Base-by-base conservation (phyloP, 2,888 invertebrate species). In the Torymus tubicola region DNA sequence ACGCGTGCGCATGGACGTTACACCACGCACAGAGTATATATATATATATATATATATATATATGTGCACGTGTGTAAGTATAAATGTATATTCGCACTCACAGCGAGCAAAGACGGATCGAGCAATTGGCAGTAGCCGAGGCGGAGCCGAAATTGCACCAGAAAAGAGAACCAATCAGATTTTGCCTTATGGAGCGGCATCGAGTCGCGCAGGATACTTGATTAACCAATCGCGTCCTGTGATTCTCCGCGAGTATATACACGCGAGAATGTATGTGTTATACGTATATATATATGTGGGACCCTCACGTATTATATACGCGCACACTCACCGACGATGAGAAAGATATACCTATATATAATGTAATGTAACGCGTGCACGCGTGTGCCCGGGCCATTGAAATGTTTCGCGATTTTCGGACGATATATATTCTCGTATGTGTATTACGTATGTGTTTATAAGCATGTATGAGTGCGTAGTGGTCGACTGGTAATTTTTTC, bases 81-180 rank as follows among this genome's bases (percentile, higher is more conserved):
- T 79, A 75, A 64, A 74, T 63, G 78, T 71, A 72, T 72, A 78
- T 71, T 74, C 75, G 53, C 65, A 78, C 50, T 16, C 50, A 21
- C 14, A 52, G 21, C 18, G 64, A 13, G 18, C n/a, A 87, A 89
- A 89, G 88, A 88, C 87, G 86, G 85, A 86, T 85, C 83, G 86
- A 85, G 88, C 89, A 89, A 90, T 89, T 90, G 90, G 89, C 87
- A 87, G 87, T 86, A 84, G 86, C 31, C 86, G 85, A 89, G 88
- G 87, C 89, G 89, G 87, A 86, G 88, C 86, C 88, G 87, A 87
- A 89, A 90, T 89, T 89, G 88, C 86, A 85, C 85, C 86, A 85
- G 86, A 89, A 70, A 89, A 88, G 88, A 88, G 89, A 88, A 87
- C 89, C 90, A 90, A 90, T 90, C 88, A 89, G 88, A 89, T 88